Evolutionary conservation across 2,888 invertebrate genomes (phyloP), one percentile per base, ranked within the genome.

Genomic region (Spisula solida): DNA sequence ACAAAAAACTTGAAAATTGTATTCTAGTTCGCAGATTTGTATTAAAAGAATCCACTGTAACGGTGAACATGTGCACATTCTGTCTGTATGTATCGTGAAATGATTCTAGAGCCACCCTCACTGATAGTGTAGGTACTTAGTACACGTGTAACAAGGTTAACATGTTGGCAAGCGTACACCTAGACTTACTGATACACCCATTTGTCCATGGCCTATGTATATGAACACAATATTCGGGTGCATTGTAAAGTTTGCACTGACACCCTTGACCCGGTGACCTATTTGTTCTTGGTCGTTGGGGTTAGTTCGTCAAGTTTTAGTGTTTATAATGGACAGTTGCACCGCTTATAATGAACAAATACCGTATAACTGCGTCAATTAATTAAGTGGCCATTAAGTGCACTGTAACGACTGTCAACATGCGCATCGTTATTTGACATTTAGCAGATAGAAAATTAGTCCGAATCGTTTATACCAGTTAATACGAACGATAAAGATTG

Each of bases 201-300:
- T 51, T 51, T 51, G 60, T 66, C 25, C n/a, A n/a, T 66, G 25
- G 60, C 12, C 25, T 2, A 12, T 66, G 25, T 25, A 51, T 51
- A 66, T 66, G 60, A 66, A 20, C 60, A 66, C 60, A n/a, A 25
- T 25, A n/a, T n/a, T 25, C n/a, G 60, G 14, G 75, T 75, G 31
- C 75, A 75, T 31, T 18, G 25, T 75, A 34, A 66, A 66, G 12
- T 1, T 12, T 75, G 75, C 75, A 75, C 34, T 31, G 34, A 75
- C 75, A 47, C 55, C 85, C 75, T 85, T 85, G 85, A 85, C 85
- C 85, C n/a, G 55, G 2, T 85, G 79, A 85, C 78, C 78, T 79
- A 85, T 34, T 78, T 85, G 85, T 55, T 51, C 31, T 85, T 79
- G 51, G 79, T 78, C 85, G 78, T 79, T 14, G 25, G 31, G 79